A percentile compares a stretch with the other conserved stretches of the same genome.
These are phyloP conservation scores for Chaetodon trifascialis DNA, from an alignment of 2,113 vertebrate species.

Conservation along the genomic window DNA sequence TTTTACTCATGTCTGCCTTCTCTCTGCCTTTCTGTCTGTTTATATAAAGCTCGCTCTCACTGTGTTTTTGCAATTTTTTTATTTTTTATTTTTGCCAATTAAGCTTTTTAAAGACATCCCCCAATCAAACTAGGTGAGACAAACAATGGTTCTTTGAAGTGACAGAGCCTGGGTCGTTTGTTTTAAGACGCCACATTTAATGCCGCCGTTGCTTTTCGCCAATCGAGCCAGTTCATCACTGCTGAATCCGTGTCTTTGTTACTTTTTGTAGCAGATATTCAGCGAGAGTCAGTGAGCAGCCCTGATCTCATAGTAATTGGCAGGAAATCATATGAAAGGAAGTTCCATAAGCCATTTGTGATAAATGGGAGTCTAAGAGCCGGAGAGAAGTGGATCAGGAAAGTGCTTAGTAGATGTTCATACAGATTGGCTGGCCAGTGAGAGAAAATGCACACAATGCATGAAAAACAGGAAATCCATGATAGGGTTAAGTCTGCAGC, in stretches of 20 bases:
- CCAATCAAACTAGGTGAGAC: constrained; percentile 4
- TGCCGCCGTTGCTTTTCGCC: constrained; percentile 50
- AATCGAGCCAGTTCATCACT: constrained; percentile 66
- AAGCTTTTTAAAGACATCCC: constrained; percentile 10
- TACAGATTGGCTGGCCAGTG: background rate
- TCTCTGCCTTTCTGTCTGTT: background rate
- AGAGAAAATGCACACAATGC: constrained; percentile 2
- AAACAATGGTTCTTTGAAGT: constrained; percentile 17
- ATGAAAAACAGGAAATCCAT: background rate
- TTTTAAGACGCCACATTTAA: constrained; percentile 63
- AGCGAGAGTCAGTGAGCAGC: constrained; percentile 44
- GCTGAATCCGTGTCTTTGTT: constrained; percentile 47
- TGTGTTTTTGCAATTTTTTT: background rate
- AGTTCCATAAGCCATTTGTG: constrained; percentile 30
- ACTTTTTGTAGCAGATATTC: constrained; percentile 41
- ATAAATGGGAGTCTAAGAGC: constrained; percentile 30
- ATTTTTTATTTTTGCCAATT: background rate
- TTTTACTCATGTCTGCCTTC: background rate
- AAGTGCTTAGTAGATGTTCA: constrained; percentile 13
- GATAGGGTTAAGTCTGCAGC: background rate
- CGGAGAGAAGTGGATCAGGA: constrained; percentile 9
- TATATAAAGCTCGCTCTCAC: background rate
- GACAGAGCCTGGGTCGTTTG: constrained; percentile 29
- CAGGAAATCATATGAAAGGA: constrained; percentile 57
- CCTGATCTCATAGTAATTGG: constrained; percentile 61